Evolutionary conservation across 1,140 invertebrate genomes (phyloP).

Genomic region (Drosophila sucinea): DNA sequence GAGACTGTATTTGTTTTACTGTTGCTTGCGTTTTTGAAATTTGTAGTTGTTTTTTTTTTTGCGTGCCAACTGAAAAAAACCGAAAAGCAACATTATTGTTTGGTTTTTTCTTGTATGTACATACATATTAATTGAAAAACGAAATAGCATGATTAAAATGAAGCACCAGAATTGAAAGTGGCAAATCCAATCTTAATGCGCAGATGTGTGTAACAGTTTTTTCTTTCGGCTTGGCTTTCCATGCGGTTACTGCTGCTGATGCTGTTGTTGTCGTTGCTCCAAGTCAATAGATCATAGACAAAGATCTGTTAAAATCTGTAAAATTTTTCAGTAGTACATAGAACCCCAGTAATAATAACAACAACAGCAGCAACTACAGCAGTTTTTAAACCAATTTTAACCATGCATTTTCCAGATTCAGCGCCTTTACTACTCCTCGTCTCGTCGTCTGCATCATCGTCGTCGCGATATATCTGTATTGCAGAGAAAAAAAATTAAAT

Average conservation of each 20-base stretch:
- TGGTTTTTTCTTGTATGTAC: slow-evolving; percentile 33
- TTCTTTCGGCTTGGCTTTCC: slow-evolving; percentile 70
- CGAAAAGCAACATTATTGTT: slow-evolving; percentile 1
- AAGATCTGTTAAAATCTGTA: slow-evolving; percentile 49
- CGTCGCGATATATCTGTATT: slow-evolving; percentile 27
- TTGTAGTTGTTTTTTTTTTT: slow-evolving; percentile 37
- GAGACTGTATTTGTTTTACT: slow-evolving; percentile 18
- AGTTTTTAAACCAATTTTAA: slow-evolving; percentile 55
- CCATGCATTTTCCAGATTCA: slow-evolving; percentile 47
- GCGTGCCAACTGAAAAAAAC: slow-evolving; percentile 39
- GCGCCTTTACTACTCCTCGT: slow-evolving; percentile 34
- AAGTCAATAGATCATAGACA: slow-evolving; percentile 59
- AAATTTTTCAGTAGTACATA: slow-evolving; percentile 37
- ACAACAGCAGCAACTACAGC: slow-evolving; percentile 34
- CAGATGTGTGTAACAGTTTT: slow-evolving; percentile 78
- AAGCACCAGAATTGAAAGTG: slow-evolving; percentile 58
- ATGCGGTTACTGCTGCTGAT: slow-evolving; percentile 17
- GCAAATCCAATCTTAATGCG: slow-evolving; percentile 75
- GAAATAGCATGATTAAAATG: slow-evolving; percentile 29
- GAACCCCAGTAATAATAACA: slow-evolving; percentile 27
- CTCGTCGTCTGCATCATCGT: slow-evolving; percentile 45
- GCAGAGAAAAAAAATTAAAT: background rate
- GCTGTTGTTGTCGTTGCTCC: slow-evolving; percentile 27
- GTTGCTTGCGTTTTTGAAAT: slow-evolving; percentile 22
- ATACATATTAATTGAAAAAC: slow-evolving; percentile 26